Evolutionary conservation across 2,888 invertebrate species (phyloP).

Genomic region (Habroteleia sp.): DNA sequence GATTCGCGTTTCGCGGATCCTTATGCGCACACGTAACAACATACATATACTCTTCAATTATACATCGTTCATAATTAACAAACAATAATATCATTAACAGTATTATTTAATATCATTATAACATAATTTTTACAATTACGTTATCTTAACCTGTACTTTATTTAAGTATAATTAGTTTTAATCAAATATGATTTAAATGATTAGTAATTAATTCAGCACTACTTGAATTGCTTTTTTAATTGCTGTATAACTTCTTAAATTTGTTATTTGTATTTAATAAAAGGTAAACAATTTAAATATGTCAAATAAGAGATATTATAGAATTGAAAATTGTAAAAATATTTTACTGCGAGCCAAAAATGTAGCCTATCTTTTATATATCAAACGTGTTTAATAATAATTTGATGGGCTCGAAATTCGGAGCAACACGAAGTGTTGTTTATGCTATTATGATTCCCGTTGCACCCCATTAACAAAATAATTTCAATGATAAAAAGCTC

Average conservation of each 20-base stretch:
- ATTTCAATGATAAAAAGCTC: conserved; percentile 18
- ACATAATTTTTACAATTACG: conserved; percentile 13
- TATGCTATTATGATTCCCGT: neutral
- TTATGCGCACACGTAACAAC: conserved; percentile 55
- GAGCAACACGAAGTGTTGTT: too few species aligned
- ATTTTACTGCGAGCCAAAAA: too few species aligned
- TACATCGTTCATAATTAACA: conserved; percentile 55
- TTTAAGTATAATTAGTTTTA: conserved; percentile 1
- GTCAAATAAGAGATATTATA: too few species aligned
- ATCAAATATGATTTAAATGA: neutral
- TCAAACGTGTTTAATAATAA: too few species aligned
- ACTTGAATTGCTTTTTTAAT: too few species aligned
- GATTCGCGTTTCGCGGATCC: conserved; percentile 49
- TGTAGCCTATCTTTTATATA: too few species aligned
- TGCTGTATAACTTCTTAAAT: too few species aligned
- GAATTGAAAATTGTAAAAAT: too few species aligned
- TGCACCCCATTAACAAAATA: conserved; percentile 7
- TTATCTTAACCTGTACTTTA: conserved; percentile 13
- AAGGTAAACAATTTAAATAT: too few species aligned
- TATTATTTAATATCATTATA: conserved; percentile 36
- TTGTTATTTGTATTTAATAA: too few species aligned
- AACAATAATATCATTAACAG: conserved; percentile 58
- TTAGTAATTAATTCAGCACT: too few species aligned
- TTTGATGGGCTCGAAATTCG: too few species aligned
- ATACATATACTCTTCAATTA: conserved; percentile 52